Base-by-base conservation (phyloP, 2,888 invertebrate species). In the Cheilosia vulpina region DNA sequence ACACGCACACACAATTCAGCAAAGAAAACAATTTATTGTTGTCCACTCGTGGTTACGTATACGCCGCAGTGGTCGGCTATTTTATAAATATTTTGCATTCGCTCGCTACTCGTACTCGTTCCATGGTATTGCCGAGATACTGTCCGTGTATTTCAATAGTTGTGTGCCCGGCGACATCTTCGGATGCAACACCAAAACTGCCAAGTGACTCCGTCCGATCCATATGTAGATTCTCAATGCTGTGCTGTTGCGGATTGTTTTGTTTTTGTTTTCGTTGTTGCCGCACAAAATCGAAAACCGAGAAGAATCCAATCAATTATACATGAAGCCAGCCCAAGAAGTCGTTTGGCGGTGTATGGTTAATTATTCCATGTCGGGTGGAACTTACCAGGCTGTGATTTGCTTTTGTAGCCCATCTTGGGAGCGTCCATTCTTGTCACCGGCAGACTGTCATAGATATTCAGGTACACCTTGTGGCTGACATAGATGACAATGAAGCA, bases 401-500 rank as follows among this genome's bases (percentile, higher is more conserved):
- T 72, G 5, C 83, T 19, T 41, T 83, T 80, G 69, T 73, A 80
- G 4, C 13, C 34, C n/a, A 60, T 45, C 47, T 79, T 68, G 5
- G 53, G 27, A 0, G 63, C 57, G 0, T 68, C 68, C 1, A 68
- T 76, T 19, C 84, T 76, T 1, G 87, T 79, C 75, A 91, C 85
- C 21, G 91, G 91, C 60, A 91, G 69, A 79, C 89, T 90, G 43
- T 92, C 92, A 78, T 90, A 91, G 41, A 92, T 87, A 63, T 89
- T 90, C 4, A 90, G 88, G 43, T 91, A 92, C 68, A 92, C 89
- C 87, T 91, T 92, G 60, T 92, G 92, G 55, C 90, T 90, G 62
- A 92, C 89, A 81, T 92, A 92, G 77, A 91, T 88, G 34, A 91
- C 89, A 60, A 92, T 90, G 75, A 92, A 91, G 87, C 90, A 89